phyloP scores from a whole-genome alignment of 2,888 invertebrate genomes.

The Oscheius onirici region DNA sequence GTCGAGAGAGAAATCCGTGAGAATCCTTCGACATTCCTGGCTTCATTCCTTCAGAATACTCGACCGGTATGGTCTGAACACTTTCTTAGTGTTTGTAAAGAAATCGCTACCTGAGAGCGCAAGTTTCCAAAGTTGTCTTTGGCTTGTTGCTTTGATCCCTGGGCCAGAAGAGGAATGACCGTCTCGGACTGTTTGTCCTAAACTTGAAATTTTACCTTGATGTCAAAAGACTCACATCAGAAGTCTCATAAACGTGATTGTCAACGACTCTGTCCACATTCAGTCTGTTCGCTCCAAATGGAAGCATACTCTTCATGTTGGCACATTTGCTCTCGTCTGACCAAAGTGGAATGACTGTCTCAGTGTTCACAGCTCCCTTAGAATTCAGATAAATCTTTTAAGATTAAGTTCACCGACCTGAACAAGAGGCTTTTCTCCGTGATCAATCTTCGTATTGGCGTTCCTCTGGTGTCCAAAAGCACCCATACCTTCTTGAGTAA shows the following conservation, averaged over 20 bases:
- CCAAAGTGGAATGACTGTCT: slow-evolving; percentile 64
- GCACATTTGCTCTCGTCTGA: slow-evolving; percentile 53
- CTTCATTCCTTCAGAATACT: slow-evolving; percentile 54
- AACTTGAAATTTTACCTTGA: background rate
- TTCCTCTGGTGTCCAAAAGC: slow-evolving; percentile 61
- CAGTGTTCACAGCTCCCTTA: slow-evolving; percentile 63
- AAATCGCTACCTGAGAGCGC: slow-evolving; percentile 47
- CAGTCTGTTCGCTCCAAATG: slow-evolving; percentile 59
- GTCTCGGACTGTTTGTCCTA: slow-evolving; percentile 45
- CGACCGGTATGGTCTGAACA: slow-evolving; percentile 59
- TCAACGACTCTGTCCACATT: slow-evolving; percentile 62
- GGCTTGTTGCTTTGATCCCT: slow-evolving; percentile 43
- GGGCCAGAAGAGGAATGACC: slow-evolving; percentile 51
- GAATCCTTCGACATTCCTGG: slow-evolving; percentile 59
- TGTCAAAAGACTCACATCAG: slow-evolving; percentile 49
- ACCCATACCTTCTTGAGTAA: slow-evolving; percentile 64
- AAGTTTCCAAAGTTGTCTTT: slow-evolving; percentile 54
- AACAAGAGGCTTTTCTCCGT: slow-evolving; percentile 45
- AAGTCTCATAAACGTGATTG: slow-evolving; percentile 57
- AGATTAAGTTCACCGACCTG: slow-evolving; percentile 32
- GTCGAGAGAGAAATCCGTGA: slow-evolving; percentile 60
- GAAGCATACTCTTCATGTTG: slow-evolving; percentile 47
- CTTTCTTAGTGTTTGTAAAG: background rate
- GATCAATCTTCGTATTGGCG: slow-evolving; percentile 48
- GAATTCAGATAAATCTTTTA: background rate